Evolutionary conservation across 92 coral and sea anemone species (phyloP).

Genomic region (Zoanthus sociatus): DNA sequence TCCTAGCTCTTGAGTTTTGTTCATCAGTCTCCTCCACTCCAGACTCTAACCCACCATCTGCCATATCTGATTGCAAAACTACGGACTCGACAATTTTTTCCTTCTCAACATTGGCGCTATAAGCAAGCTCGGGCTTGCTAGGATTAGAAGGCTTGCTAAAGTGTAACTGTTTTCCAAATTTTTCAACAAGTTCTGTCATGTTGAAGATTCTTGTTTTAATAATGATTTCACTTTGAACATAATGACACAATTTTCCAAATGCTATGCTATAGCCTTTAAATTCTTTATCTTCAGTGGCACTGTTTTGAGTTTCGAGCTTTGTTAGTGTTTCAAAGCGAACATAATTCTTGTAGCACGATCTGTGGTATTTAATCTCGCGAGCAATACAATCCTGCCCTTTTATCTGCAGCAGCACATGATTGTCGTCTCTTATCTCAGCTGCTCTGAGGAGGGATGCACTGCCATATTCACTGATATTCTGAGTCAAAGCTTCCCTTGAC

Average conservation of each 20-base stretch:
- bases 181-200: conserved; percentile 36
- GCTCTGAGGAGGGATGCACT: conserved; percentile 1
- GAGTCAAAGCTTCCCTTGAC: conserved; percentile 45
- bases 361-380: conserved; percentile 58
- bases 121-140: conserved; percentile 60
- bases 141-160: conserved; percentile 59
- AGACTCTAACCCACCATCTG: conserved; percentile 11
- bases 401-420: conserved; percentile 45
- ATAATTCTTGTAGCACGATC: conserved; percentile 55
- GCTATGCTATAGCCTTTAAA: conserved; percentile 37
- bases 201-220: not conserved
- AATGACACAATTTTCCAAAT: conserved; percentile 41
- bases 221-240: conserved; percentile 20
- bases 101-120: conserved; percentile 47
- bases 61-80: conserved; percentile 35
- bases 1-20: conserved; percentile 31
- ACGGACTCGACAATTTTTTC: conserved; percentile 40
- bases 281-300: conserved; percentile 29
- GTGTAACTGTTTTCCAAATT: conserved; percentile 58
- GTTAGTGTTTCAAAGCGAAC: conserved; percentile 39
- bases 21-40: conserved; percentile 45
- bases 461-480: conserved; percentile 26
- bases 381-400: conserved; percentile 60
- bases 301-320: conserved; percentile 37
- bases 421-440: conserved; percentile 46